Base-by-base conservation (phyloP, 2,113 vertebrate genomes). In the Rhipidura dahli region DNA sequence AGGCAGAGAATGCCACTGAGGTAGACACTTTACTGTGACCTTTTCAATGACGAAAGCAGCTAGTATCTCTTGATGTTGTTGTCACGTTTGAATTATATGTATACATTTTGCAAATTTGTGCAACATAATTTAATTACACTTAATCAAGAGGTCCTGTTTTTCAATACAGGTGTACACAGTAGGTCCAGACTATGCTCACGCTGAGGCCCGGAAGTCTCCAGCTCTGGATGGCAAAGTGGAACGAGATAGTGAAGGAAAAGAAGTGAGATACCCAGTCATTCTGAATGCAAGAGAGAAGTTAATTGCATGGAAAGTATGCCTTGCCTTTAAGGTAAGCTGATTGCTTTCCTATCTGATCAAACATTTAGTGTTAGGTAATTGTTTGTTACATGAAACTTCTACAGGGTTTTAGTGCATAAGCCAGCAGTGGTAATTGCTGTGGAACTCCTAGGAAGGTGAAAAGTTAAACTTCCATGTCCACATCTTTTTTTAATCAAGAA, bases 261-360 rank as follows among this genome's bases (percentile, higher is more conserved):
- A 99, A 98, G 99, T 99, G 26, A 97, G 99, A 19, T 99, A 99
- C 71, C 99, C 99, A 49, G 99, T 99, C 75, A 99, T 99, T 83
- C 98, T 99, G 68, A 99, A 99, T 83, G 99, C 99, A 83, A 97
- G 99, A 84, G 99, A 99, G 95, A 99, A 99, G 92, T 97, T 99
- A 93, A 99, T 99, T 87, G 99, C 99, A 70, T 99, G 99, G 98
- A 99, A 99, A 98, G 99, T 99, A 65, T 99, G 99, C 91, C 98
- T 99, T 80, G 99, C 99, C 56, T 99, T 99, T 96, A 99, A 99
- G 98, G 99, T 99, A 98, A 98, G 81, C 65, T 68, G 57, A 79
- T 90, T 56, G 51, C 47, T 84, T 87, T 87, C 39, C 47, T 80
- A 75, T 89, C 86, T 86, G 71, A 87, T 86, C 60, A 92, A 82